Evolutionary conservation across 1,140 invertebrate genomes (phyloP).

Genomic region (Cydia pomonella): DNA sequence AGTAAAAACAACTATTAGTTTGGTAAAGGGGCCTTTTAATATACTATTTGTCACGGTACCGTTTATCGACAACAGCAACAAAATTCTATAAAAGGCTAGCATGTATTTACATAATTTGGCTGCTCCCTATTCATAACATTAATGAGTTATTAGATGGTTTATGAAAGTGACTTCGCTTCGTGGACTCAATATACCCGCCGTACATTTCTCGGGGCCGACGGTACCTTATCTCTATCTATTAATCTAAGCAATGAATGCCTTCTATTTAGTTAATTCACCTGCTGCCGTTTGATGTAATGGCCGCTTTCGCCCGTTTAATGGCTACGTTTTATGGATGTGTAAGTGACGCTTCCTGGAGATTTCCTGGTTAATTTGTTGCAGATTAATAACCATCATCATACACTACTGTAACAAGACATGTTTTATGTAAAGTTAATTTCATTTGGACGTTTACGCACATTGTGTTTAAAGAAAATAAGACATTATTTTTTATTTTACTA

Average conservation of each 20-base stretch:
- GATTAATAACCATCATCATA: neutral
- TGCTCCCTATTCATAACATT: conserved; percentile 24
- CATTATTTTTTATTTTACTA: too few species aligned
- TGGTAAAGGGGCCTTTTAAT: too few species aligned
- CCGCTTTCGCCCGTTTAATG: conserved; percentile 49
- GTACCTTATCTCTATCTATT: conserved; percentile 52
- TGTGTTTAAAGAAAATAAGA: too few species aligned
- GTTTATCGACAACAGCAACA: neutral
- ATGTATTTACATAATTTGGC: conserved; percentile 23
- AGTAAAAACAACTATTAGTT: too few species aligned
- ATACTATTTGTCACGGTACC: neutral
- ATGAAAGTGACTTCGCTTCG: conserved; percentile 25
- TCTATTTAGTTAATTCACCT: conserved; percentile 56
- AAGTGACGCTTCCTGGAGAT: conserved; percentile 28
- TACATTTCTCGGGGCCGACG: conserved; percentile 44
- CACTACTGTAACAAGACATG: neutral
- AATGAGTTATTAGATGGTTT: conserved; percentile 18
- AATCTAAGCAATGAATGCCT: conserved; percentile 50
- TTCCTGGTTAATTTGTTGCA: conserved; percentile 38
- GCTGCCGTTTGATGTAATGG: conserved; percentile 56
- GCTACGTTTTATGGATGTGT: conserved; percentile 37
- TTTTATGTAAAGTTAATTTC: neutral
- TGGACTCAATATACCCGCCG: conserved; percentile 39
- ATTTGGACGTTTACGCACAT: neutral
- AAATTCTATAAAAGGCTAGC: neutral